Base-by-base conservation (phyloP, 2,888 invertebrate genomes). In the Meganola albula region DNA sequence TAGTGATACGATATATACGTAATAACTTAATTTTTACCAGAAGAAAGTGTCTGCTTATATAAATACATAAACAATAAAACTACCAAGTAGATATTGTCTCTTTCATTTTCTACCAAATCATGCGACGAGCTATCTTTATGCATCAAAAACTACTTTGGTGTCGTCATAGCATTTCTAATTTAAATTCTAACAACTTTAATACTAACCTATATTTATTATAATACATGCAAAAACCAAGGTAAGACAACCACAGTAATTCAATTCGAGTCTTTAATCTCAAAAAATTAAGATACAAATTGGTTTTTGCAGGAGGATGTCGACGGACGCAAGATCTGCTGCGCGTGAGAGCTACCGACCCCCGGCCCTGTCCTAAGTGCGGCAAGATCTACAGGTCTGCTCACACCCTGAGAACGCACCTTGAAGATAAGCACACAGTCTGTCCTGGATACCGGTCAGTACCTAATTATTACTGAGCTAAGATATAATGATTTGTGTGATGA, bases 351-450 rank as follows among this genome's bases (percentile, higher is more conserved):
- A 96, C 96, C 11, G 96, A 96, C 82, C 96, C 96, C 1, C 88
- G 96, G 24, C 96, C 96, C 2, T 96, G 96, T 69, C 96, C 96
- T 8, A 95, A 96, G 68, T 96, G 96, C 72, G 95, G 96, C 24
- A 96, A 96, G 87, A 96, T 96, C 66, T 96, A 96, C 79, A 89
- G 96, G 41, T 95, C 95, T 14, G 96, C 96, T 10, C 96, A 96
- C 79, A 96, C 96, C 8, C 85, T 96, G 53, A 89, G 96, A 46
- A 96, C 96, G 13, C 96, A 96, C 75, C 88, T 96, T 45, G 96
- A 96, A 74, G 96, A 96, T 72, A 96, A 96, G 69, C 96, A 96
- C 75, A 96, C 96, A 18, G 92, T 96, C 59, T 96, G 96, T 67
- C 95, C 95, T 0, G 96, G 96, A 30, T 96, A 96, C 69, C 90